A percentile compares a stretch with the other conserved stretches of the same genome.
phyloP scores from a whole-genome alignment of 2,888 invertebrate genomes.

The Leptogaster cylindrica region DNA sequence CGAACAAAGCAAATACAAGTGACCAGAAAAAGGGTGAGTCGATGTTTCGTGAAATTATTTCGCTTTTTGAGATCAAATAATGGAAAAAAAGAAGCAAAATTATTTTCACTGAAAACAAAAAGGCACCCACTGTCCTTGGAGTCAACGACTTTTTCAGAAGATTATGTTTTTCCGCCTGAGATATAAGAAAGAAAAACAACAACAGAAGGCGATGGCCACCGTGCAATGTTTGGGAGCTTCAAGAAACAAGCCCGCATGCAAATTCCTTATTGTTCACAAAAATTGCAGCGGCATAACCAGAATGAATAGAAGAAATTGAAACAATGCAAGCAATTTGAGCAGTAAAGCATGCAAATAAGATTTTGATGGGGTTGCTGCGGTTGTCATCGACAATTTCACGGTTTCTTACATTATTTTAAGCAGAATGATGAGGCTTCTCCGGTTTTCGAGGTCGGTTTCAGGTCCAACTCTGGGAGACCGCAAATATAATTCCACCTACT shows the following conservation, averaged over 20 bases:
- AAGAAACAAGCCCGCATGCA: neutral
- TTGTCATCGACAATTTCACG: constrained; percentile 8
- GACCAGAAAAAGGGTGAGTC: neutral
- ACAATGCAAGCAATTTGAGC: constrained; percentile 6
- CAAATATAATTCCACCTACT: neutral
- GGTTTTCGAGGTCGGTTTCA: neutral
- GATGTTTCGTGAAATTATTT: constrained; percentile 8
- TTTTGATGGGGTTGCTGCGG: neutral
- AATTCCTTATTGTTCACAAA: constrained; percentile 1
- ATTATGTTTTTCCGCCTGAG: neutral
- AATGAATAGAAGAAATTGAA: neutral
- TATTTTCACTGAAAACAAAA: neutral
- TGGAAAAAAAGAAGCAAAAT: neutral
- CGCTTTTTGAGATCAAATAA: neutral
- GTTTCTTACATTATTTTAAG: neutral
- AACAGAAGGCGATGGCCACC: neutral
- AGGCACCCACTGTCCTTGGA: constrained; percentile 1
- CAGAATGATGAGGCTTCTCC: neutral
- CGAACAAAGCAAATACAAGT: neutral
- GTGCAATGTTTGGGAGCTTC: constrained; percentile 1
- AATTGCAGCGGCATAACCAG: neutral
- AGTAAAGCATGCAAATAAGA: constrained; percentile 10
- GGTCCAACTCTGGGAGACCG: neutral
- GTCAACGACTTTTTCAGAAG: constrained; percentile 17
- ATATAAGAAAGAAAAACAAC: neutral